Percentiles rank a stretch among this genome's conserved stretches.
Evolutionary conservation across 2,113 vertebrate genomes (phyloP).

Genomic region (Pluvianellus socialis): DNA sequence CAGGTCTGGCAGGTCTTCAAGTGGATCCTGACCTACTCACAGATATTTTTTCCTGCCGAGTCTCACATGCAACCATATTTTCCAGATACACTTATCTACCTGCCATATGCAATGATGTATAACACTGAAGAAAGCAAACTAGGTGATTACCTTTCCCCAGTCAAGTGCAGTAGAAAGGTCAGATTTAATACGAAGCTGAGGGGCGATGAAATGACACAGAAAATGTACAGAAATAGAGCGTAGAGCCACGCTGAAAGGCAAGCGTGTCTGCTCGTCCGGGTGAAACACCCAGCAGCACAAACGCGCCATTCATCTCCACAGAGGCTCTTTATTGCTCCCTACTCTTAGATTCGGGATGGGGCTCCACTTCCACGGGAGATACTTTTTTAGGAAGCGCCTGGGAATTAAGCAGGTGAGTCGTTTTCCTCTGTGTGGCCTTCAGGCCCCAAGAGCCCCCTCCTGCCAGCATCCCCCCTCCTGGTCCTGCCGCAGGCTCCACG

Average conservation of each 20-base stretch:
- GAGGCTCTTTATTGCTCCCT: background rate
- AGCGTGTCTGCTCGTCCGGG: fast-evolving
- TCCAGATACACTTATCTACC: background rate
- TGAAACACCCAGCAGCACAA: background rate
- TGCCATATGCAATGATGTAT: background rate
- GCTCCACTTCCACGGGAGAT: background rate
- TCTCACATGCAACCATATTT: background rate
- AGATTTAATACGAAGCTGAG: conserved; percentile 27
- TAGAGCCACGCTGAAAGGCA: background rate
- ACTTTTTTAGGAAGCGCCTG: background rate
- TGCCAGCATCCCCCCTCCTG: background rate
- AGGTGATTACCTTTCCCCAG: background rate
- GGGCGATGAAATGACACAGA: background rate
- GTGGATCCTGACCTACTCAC: background rate
- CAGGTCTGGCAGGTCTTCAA: conserved; percentile 7
- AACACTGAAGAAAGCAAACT: background rate
- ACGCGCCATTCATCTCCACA: background rate
- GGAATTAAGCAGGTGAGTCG: background rate
- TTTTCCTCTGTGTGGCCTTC: background rate
- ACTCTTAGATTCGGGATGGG: fast-evolving
- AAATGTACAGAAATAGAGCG: background rate
- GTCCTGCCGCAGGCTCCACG: background rate
- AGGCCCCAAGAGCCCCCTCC: background rate
- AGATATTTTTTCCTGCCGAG: background rate
- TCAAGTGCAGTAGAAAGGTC: conserved; percentile 27